phyloP scores from a whole-genome alignment of 2,888 invertebrate species.

The Eupithecia centaureata region DNA sequence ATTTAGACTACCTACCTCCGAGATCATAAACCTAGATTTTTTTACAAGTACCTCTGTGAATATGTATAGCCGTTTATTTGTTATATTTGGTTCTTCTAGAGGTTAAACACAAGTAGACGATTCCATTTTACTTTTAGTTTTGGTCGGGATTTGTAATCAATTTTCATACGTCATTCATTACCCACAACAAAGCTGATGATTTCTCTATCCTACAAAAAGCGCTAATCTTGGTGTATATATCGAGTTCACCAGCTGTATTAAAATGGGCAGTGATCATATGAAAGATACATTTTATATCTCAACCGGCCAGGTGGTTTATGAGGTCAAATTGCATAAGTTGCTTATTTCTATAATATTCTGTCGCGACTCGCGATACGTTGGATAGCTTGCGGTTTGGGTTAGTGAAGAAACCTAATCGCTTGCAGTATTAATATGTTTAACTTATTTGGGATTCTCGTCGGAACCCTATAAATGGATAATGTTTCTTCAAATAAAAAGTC shows the following conservation, averaged over 20 bases:
- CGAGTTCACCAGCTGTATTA: slow-evolving; percentile 8
- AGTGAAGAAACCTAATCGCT: neutral
- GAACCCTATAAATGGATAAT: too few species aligned
- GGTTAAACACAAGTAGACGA: too few species aligned
- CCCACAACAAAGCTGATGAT: neutral
- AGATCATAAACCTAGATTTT: too few species aligned
- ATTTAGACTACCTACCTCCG: too few species aligned
- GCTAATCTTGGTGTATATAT: neutral
- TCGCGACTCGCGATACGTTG: slow-evolving; percentile 15
- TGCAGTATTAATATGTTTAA: neutral
- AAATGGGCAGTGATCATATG: slow-evolving; percentile 8
- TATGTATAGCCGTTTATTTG: too few species aligned
- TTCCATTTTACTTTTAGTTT: too few species aligned
- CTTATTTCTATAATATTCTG: slow-evolving; percentile 34
- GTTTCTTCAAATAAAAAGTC: too few species aligned
- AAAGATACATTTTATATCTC: slow-evolving; percentile 35
- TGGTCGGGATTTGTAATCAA: too few species aligned
- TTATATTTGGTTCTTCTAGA: too few species aligned
- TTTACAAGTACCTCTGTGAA: too few species aligned
- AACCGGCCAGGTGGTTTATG: slow-evolving; percentile 44
- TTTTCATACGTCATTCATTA: neutral
- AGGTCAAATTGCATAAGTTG: slow-evolving; percentile 43
- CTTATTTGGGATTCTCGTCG: too few species aligned
- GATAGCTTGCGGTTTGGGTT: slow-evolving; percentile 26
- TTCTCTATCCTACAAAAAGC: too few species aligned